A percentile compares a stretch with the other conserved stretches of the same genome.
These are phyloP conservation scores for Coreius guichenoti DNA, from an alignment of 2,797 vertebrate genomes.

Conservation along the genomic window DNA sequence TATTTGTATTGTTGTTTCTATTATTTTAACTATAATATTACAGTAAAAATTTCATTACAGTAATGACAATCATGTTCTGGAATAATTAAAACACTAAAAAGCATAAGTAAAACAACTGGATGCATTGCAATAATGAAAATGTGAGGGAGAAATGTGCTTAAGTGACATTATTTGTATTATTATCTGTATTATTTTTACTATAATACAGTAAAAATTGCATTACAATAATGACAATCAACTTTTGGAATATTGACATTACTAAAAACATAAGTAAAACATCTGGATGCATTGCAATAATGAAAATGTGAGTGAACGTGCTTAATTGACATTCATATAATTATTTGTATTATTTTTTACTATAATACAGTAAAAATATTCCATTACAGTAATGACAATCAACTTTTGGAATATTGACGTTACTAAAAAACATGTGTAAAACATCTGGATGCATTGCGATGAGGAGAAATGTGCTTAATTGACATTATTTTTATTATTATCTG, in stretches of 20 bases:
- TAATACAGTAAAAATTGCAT: too few relatives aligned
- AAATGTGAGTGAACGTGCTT: background rate
- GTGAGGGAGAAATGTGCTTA: background rate
- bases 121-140: background rate
- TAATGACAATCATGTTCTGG: background rate
- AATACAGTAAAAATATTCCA: background rate
- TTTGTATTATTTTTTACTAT: background rate
- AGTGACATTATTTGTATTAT: background rate
- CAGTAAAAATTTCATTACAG: background rate
- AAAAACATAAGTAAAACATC: background rate
- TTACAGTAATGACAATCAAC: background rate
- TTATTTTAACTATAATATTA: background rate
- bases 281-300: too few relatives aligned
- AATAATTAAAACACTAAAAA: background rate
- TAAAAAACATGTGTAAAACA: background rate
- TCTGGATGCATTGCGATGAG: background rate
- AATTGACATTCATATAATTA: background rate
- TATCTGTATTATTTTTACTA: background rate
- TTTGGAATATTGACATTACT: background rate
- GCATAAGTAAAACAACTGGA: background rate
- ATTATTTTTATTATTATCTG: background rate
- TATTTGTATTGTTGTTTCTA: background rate
- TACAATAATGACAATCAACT: background rate
- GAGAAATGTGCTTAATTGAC: background rate
- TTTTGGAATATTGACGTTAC: background rate